Base-by-base conservation (phyloP, 1,140 invertebrate species). In the Trachelipus rathkii region DNA sequence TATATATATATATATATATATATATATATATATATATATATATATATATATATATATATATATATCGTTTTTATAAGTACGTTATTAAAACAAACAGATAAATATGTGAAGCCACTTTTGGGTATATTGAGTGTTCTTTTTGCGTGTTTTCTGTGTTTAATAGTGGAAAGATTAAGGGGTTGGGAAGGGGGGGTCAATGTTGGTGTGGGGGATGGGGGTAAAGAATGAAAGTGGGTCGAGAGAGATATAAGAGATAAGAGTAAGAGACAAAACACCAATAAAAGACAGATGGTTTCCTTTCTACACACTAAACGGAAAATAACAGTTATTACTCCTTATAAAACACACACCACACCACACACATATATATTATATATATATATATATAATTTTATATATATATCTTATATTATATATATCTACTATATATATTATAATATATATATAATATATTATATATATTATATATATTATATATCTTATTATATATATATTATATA, bases 391-490 rank as follows among this genome's bases (percentile, higher is more conserved):
- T 60, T 3, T 60, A 60, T 60, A 60, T 60, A 60, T 60, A 60
- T 19, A 60, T 19, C n/a, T n/a, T n/a, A 60, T 19, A 60, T 15
- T 60, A 60, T 60, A 60, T 60, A 60, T 60, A 60, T 60, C 2
- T 60, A 60, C n/a, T 60, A 60, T 60, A 60, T 60, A 60, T 60
- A 60, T 60, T n/a, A n/a, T n/a, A n/a, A 60, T 60, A 60, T 60
- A 60, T 60, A 60, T 60, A 60, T 60, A 60, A 60, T 60, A 60
- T 60, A 60, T 60, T 60, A 60, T 60, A 60, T 60, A 60, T 60
- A 60, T 50, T 13, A 60, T 60, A 15, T 60, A 15, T 60, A 60
- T 10, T 13, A 60, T 19, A 60, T 15, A 13, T 15, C 15, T 50
- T 50, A 50, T 50, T 50, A 19, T 60, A 19, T 60, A 60, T 13